Conservation (phyloP, 2,113 vertebrate genomes). For the Dendrocopos noguchii region DNA sequence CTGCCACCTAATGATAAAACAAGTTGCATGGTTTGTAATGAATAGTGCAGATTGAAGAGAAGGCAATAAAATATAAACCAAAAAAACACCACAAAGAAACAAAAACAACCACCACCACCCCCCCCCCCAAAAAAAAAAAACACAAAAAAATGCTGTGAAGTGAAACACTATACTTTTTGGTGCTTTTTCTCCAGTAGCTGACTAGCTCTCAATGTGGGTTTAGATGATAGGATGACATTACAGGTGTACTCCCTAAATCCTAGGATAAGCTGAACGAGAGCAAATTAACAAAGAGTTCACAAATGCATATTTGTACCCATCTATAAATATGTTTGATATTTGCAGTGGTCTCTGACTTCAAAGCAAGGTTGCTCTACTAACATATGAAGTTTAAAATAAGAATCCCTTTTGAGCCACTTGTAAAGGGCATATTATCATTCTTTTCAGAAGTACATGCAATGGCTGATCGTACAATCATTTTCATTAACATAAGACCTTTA, state of each 20-base stretch:
- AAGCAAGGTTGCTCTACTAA: background rate
- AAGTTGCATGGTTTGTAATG: background rate
- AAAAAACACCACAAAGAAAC: no score
- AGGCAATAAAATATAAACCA: background rate
- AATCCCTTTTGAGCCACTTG: conserved; percentile 2
- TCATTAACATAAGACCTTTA: conserved; percentile 58
- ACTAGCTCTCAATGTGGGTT: background rate
- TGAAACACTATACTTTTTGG: background rate
- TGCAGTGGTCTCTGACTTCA: conserved; percentile 20
- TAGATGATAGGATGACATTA: background rate
- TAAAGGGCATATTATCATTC: conserved; percentile 55
- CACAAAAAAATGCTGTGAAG: background rate
- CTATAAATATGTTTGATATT: conserved; percentile 18
- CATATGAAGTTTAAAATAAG: conserved; percentile 1
- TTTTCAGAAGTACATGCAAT: background rate
- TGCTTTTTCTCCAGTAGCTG: background rate
- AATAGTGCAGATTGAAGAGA: background rate
- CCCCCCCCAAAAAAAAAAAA: no score
- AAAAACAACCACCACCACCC: no score
- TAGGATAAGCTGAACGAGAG: background rate
- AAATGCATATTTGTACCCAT: background rate
- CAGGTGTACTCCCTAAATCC: background rate
- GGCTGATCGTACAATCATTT: background rate
- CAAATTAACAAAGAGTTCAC: background rate
- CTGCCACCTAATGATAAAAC: background rate